phyloP scores from a whole-genome alignment of 2,113 vertebrate species.

The Hypomesus transpacificus region DNA sequence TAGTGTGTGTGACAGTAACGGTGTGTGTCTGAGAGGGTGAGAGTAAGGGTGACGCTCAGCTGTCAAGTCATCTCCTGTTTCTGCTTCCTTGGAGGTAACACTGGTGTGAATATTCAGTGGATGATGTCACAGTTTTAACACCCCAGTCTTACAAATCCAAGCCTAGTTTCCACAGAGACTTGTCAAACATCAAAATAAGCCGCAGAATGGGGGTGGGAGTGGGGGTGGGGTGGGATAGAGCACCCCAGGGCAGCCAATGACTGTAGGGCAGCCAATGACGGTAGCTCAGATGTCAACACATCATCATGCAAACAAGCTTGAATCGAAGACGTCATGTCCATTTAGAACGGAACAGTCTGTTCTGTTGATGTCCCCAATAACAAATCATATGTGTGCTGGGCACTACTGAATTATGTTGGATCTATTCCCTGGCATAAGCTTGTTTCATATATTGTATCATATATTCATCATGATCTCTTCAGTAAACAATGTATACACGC shows the following conservation, averaged over 20 bases:
- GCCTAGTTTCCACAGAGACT: conserved; percentile 64
- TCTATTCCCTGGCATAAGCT: no score
- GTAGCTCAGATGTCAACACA: conserved; percentile 29
- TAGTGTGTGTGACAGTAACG: not conserved
- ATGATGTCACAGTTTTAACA: conserved; percentile 63
- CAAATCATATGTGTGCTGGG: not conserved
- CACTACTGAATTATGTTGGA: no score
- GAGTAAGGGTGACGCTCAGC: conserved; percentile 45
- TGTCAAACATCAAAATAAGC: conserved; percentile 60
- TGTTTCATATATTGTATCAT: no score
- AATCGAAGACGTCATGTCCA: conserved; percentile 31
- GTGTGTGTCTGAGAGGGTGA: conserved; percentile 4
- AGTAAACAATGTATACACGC: no score
- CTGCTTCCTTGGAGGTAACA: conserved; percentile 62
- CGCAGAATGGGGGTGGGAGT: not conserved
- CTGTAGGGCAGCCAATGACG: not conserved
- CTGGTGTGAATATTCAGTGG: conserved; percentile 60
- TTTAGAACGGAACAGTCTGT: conserved; percentile 50
- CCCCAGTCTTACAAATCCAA: conserved; percentile 49
- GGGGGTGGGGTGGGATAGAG: not conserved
- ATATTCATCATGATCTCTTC: no score
- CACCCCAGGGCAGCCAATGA: not conserved
- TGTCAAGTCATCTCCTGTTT: conserved; percentile 59
- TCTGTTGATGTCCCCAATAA: conserved; percentile 14
- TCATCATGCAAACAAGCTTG: conserved; percentile 41